Evolutionary conservation across 2,113 vertebrate genomes (phyloP), one percentile per base, ranked within the genome.

Genomic region (Centropus unirufus): DNA sequence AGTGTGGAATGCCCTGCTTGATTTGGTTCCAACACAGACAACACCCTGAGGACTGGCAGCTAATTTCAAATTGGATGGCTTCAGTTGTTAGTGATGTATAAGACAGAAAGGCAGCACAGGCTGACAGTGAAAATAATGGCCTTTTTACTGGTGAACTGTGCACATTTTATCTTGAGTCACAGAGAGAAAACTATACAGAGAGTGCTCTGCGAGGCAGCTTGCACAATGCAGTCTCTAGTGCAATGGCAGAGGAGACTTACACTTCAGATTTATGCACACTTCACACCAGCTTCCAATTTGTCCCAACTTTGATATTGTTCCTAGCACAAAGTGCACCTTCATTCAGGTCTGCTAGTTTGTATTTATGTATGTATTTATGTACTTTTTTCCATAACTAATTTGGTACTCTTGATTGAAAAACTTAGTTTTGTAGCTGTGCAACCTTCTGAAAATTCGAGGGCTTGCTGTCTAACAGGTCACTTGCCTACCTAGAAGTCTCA

Each of bases 111-210:
- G 80, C 67, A 86, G 55, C 69, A 73, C 73, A 73, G 61, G 91
- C 67, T 91, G 92, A 85, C 84, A 89, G 79, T 82, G 81, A 63
- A 88, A 94, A 88, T 70, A 81, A 78, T 39, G 55, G 63, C 32
- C n/a, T 75, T 89, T 84, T 93, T 86, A 46, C 24, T 54, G 59
- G 80, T 57, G 76, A 95, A 59, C 55, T 84, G 46, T 76, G 55
- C 51, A 55, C 20, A 27, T 59, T 69, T 52, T 70, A 51, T 94
- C 61, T 81, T 77, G 74, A 95, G 32, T 76, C 30, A 22, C 40
- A 79, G 57, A 46, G 46, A 83, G 80, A 78, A 87, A 80, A 87
- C 40, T 84, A 47, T 34, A 61, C 13, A 18, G 46, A 70, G 72
- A 59, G 46, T 42, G 27, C 58, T 76, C 61, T 5, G 14, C 61